These are phyloP conservation scores for Clivina fossor DNA, from an alignment of 2,888 invertebrate genomes.

Conservation along the genomic window DNA sequence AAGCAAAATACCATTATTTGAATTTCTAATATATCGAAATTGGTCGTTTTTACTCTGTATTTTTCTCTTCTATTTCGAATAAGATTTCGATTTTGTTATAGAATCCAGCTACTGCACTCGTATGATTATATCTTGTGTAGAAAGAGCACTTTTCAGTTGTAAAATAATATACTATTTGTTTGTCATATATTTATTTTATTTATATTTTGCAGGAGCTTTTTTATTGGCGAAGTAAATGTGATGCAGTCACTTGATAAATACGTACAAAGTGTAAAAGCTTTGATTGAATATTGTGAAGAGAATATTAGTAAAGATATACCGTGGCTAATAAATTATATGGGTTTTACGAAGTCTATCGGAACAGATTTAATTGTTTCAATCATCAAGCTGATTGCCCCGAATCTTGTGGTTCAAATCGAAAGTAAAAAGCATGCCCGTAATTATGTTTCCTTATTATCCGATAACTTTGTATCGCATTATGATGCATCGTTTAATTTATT, in stretches of 20 bases:
- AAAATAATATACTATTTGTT: too few relatives aligned
- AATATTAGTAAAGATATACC: conserved; percentile 58
- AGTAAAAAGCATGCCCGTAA: conserved; percentile 56
- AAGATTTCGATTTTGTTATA: too few relatives aligned
- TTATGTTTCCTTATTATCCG: conserved; percentile 49
- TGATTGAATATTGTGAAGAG: conserved; percentile 56
- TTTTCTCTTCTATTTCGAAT: too few relatives aligned
- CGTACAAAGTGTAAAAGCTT: conserved; percentile 57
- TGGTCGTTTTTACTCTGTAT: too few relatives aligned
- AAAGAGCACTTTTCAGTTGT: too few relatives aligned
- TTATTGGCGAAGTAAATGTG: conserved; percentile 68
- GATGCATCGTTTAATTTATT: conserved; percentile 35
- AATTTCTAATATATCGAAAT: too few relatives aligned
- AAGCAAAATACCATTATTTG: too few relatives aligned
- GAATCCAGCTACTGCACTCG: too few relatives aligned
- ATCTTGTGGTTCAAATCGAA: conserved; percentile 68
- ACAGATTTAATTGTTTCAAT: conserved; percentile 64
- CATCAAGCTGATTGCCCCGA: conserved; percentile 63
- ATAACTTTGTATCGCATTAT: conserved; percentile 40
- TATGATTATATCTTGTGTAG: too few relatives aligned
- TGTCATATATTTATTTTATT: too few relatives aligned
- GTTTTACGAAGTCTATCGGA: conserved; percentile 71
- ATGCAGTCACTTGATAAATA: conserved; percentile 64
- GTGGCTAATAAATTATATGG: conserved; percentile 82
- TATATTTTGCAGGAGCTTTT: conserved; percentile 59